These are phyloP conservation scores for Caranx melampygus DNA, from an alignment of 2,113 vertebrate species.

Conservation along the genomic window DNA sequence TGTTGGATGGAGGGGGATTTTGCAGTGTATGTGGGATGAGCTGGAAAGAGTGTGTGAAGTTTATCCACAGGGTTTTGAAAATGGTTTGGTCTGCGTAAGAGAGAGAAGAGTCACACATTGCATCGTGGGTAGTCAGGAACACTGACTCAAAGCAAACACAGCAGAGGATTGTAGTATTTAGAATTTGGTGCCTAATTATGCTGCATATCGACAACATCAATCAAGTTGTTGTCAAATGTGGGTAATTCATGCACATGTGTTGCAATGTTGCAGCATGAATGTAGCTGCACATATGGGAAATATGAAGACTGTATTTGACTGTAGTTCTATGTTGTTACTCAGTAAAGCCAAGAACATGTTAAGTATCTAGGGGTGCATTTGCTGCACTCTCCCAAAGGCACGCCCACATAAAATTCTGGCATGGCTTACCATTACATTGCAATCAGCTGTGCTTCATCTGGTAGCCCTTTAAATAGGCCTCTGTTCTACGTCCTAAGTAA, in stretches of 20 bases:
- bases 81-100: conserved; percentile 3
- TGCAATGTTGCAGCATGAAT: not conserved
- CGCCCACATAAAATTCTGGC: not conserved
- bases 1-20: not conserved
- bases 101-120: conserved; percentile 14
- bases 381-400: not conserved
- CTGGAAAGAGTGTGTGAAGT: conserved; percentile 28
- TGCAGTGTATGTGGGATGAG: not conserved
- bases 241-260: not conserved
- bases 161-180: conserved; percentile 13
- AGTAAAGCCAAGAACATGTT: not conserved
- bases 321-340: not conserved
- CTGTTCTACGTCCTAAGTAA: conserved; percentile 14
- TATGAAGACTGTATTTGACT: no score
- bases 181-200: conserved; percentile 4
- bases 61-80: conserved; percentile 23
- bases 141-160: conserved; percentile 48
- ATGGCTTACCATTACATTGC: conserved; percentile 1
- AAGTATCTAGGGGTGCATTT: not conserved
- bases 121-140: not conserved
- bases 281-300: not conserved
- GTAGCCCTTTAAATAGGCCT: conserved; percentile 23
- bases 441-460: conserved; percentile 26
- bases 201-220: not conserved
- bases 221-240: conserved; percentile 25